Evolutionary conservation across 2,888 invertebrate species (phyloP).

Genomic region (Eupithecia dodoneata): DNA sequence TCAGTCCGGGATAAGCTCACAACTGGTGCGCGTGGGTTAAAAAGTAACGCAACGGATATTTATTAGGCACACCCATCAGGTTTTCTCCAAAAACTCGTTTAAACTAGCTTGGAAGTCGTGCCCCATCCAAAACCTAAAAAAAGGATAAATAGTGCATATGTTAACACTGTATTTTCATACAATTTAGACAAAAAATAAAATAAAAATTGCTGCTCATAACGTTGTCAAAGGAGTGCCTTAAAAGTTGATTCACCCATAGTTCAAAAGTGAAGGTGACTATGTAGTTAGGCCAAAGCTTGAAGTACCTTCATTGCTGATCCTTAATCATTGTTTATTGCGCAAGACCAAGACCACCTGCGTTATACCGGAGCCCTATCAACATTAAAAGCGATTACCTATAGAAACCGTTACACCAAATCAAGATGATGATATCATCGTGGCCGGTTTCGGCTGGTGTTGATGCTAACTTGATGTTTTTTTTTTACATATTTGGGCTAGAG

Average conservation of each 20-base stretch:
- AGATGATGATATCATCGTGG: neutral
- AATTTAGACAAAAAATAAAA: too few species aligned
- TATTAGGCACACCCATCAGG: too few species aligned
- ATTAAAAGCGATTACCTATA: neutral
- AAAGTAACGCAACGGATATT: too few species aligned
- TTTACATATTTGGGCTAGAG: neutral
- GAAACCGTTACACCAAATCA: neutral
- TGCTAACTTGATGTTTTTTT: neutral
- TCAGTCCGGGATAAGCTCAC: too few species aligned
- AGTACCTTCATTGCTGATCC: neutral
- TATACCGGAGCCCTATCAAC: neutral
- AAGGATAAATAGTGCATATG: neutral
- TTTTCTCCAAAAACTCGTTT: too few species aligned
- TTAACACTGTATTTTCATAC: too few species aligned
- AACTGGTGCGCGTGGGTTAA: too few species aligned
- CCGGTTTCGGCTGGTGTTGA: neutral
- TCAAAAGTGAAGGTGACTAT: conserved; percentile 71
- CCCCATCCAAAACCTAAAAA: too few species aligned
- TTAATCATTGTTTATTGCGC: neutral
- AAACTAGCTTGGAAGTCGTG: too few species aligned
- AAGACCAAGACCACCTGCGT: neutral
- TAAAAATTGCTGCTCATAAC: too few species aligned
- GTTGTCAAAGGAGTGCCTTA: too few species aligned
- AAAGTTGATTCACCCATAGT: conserved; percentile 40
- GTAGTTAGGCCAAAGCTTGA: conserved; percentile 45